A percentile compares a stretch with the other conserved stretches of the same genome.
These are phyloP conservation scores for Mustelus asterias DNA, from an alignment of 2,113 vertebrate genomes.

Conservation along the genomic window DNA sequence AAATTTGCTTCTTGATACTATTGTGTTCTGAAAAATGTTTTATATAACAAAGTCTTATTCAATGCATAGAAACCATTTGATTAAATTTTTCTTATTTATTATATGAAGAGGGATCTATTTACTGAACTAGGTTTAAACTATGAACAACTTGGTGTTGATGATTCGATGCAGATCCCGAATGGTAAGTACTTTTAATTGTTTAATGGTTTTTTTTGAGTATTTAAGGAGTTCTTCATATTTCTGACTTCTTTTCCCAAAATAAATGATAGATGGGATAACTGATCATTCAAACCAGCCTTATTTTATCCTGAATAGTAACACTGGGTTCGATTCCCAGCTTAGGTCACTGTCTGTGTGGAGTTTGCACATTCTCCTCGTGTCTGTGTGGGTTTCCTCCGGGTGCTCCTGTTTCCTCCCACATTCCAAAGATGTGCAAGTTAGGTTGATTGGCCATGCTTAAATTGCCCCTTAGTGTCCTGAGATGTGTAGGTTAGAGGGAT, in stretches of 20 bases:
- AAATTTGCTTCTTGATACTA: background rate
- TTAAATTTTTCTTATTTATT: slow-evolving; percentile 34
- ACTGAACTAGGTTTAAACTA: slow-evolving; percentile 72
- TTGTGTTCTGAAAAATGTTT: background rate
- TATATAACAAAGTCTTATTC: background rate
- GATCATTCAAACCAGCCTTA: background rate
- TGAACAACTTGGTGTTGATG: slow-evolving; percentile 88
- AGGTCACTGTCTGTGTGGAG: no score
- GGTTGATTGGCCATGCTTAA: no score
- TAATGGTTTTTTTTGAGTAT: background rate
- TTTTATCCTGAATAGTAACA: background rate
- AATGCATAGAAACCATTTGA: background rate
- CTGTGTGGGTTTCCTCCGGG: no score
- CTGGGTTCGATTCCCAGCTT: no score
- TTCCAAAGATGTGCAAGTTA: no score
- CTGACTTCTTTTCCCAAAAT: slow-evolving; percentile 40
- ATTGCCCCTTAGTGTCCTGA: no score
- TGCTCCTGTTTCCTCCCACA: no score
- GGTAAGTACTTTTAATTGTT: slow-evolving; percentile 58
- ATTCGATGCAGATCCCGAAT: slow-evolving; percentile 78
- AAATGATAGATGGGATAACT: background rate
- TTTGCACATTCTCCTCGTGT: no score
- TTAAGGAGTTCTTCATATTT: background rate
- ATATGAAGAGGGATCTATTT: slow-evolving; percentile 70
- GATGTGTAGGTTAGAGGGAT: no score